Evolutionary conservation across 2,113 vertebrate species (phyloP).

Genomic region (Labeo catla): DNA sequence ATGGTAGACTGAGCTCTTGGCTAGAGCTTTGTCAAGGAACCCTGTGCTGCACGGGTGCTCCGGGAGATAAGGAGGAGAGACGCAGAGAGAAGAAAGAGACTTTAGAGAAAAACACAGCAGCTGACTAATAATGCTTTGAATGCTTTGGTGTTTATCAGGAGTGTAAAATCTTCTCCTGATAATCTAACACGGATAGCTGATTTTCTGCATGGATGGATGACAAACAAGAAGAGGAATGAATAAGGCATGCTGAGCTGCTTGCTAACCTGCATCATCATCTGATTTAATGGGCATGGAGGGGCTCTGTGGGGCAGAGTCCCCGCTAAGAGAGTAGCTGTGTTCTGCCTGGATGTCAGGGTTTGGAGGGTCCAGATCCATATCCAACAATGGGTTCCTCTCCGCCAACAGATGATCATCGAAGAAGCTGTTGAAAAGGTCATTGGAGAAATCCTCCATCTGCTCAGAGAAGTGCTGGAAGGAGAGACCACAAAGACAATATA

Average conservation of each 20-base stretch:
- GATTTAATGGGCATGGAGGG: conserved; percentile 92
- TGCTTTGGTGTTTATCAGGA: not conserved
- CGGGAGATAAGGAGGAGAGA: conserved; percentile 57
- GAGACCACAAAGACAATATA: not conserved
- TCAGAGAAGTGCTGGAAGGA: conserved; percentile 88
- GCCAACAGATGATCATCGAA: conserved; percentile 95
- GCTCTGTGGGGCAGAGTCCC: conserved; percentile 97
- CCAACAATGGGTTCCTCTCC: conserved; percentile 89
- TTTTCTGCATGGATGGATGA: not conserved
- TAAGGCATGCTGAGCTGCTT: too few species aligned
- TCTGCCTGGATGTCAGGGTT: conserved; percentile 95
- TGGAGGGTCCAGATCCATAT: conserved; percentile 92
- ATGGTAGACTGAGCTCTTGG: conserved; percentile 72
- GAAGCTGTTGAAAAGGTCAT: conserved; percentile 96
- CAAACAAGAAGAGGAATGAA: not conserved
- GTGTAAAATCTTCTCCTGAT: not conserved
- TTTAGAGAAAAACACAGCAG: not conserved
- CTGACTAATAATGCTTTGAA: not conserved
- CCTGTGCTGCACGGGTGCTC: conserved; percentile 58
- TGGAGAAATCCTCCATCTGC: conserved; percentile 98
- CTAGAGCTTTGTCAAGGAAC: conserved; percentile 65
- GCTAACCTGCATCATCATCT: conserved; percentile 87
- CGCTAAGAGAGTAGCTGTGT: conserved; percentile 98
- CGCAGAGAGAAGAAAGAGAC: conserved; percentile 31
- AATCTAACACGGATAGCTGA: not conserved